Conservation (phyloP, 2,113 vertebrate species). For the Microtus montanus region DNA sequence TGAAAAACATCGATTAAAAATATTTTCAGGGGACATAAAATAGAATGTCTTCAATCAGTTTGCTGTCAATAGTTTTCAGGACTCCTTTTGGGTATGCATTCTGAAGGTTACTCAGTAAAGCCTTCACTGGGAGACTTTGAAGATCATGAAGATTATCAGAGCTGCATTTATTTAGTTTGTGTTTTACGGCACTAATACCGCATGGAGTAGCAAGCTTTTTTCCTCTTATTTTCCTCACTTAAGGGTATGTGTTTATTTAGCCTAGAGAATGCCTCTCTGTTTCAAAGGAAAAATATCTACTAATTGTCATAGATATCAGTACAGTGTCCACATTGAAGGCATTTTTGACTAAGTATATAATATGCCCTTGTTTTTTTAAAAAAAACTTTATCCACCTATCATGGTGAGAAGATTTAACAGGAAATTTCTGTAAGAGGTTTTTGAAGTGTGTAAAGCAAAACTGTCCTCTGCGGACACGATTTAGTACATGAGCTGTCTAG, state of each 20-base stretch:
- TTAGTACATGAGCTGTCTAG: not conserved
- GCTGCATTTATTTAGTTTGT: not conserved
- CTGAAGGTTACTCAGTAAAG: not conserved
- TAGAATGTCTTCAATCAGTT: not conserved
- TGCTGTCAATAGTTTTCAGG: not conserved
- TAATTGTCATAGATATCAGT: constrained; percentile 12
- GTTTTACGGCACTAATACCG: not conserved
- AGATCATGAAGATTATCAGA: not conserved
- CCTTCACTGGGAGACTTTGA: not conserved
- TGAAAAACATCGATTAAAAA: not conserved
- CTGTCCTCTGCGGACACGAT: not conserved
- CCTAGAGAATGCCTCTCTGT: not conserved
- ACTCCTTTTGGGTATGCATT: not conserved
- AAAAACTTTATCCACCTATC: not conserved
- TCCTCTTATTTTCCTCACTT: not conserved
- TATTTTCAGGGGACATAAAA: not conserved
- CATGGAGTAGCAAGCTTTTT: not conserved
- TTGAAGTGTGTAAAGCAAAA: not conserved
- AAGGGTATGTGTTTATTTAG: not conserved
- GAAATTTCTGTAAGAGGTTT: not conserved
- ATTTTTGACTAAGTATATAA: constrained; percentile 39
- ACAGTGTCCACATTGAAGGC: constrained; percentile 1
- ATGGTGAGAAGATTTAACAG: not conserved
- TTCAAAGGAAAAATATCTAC: constrained; percentile 49
- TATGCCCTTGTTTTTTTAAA: not conserved